These are phyloP conservation scores for Scomber scombrus DNA, from an alignment of 2,113 vertebrate species.

Conservation along the genomic window DNA sequence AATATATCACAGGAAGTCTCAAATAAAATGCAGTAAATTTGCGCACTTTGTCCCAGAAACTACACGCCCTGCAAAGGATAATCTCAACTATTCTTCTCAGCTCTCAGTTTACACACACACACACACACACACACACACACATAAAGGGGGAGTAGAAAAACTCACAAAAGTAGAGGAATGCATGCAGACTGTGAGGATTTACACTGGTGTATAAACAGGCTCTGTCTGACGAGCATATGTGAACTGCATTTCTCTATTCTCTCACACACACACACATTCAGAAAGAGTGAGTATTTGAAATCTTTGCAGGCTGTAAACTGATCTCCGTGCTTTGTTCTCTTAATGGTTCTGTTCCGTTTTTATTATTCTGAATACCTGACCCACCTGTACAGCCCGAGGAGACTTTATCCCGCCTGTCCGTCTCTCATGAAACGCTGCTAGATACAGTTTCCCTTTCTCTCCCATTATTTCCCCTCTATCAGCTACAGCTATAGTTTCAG, in stretches of 20 bases:
- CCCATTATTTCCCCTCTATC: conserved; percentile 56
- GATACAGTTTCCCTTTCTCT: conserved; percentile 73
- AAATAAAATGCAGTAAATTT: conserved; percentile 65
- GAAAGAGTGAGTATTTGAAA: conserved; percentile 39
- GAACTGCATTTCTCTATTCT: background rate
- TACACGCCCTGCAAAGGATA: conserved; percentile 52
- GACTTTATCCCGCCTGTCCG: conserved; percentile 46
- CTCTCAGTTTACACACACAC: conserved; percentile 37
- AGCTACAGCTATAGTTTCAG: conserved; percentile 74
- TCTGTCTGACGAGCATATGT: conserved; percentile 19
- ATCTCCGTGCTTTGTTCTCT: conserved; percentile 73
- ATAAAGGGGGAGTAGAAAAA: background rate
- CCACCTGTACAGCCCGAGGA: conserved; percentile 75
- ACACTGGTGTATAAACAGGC: conserved; percentile 15
- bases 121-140: conserved; percentile 32
- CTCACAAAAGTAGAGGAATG: conserved; percentile 7
- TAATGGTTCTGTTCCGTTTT: conserved; percentile 78
- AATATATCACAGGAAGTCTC: conserved; percentile 71
- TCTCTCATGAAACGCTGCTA: conserved; percentile 45
- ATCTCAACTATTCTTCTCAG: conserved; percentile 40
- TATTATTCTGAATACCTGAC: conserved; percentile 75
- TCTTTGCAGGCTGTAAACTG: conserved; percentile 63
- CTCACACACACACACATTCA: conserved; percentile 20
- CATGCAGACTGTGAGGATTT: conserved; percentile 20
- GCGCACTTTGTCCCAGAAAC: conserved; percentile 65